Evolutionary conservation across 2,888 invertebrate species (phyloP).

Genomic region (Temnothorax unifasciatus): DNA sequence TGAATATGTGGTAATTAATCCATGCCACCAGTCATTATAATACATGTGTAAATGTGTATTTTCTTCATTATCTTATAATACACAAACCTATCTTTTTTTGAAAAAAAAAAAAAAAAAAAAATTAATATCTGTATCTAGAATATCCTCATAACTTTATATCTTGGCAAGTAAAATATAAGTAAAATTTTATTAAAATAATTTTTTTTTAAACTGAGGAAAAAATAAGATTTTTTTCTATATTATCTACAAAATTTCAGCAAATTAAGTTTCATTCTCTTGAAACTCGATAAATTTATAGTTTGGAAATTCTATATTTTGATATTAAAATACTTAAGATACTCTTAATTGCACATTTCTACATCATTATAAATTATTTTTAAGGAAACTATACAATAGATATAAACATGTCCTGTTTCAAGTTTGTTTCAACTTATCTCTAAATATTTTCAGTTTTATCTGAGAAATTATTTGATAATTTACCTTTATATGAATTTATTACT

Average conservation of each 20-base stretch:
- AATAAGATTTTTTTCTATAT: slow-evolving; percentile 6
- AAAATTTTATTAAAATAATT: slow-evolving; percentile 20
- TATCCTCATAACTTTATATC: neutral
- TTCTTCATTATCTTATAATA: slow-evolving; percentile 21
- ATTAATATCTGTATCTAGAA: too few species aligned
- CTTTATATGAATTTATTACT: neutral
- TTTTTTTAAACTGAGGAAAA: neutral
- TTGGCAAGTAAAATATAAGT: neutral
- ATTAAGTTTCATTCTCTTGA: slow-evolving; percentile 1
- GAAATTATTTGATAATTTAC: neutral
- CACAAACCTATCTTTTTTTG: neutral
- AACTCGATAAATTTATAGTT: neutral
- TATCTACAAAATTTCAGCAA: neutral
- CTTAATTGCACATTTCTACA: neutral
- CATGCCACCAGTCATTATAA: slow-evolving; percentile 9
- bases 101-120: neutral
- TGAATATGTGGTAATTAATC: slow-evolving; percentile 48
- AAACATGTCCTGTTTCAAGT: neutral
- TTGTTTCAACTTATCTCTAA: neutral
- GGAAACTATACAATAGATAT: neutral
- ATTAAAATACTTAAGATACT: neutral
- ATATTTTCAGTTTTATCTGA: neutral
- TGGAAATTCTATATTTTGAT: neutral
- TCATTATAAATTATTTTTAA: neutral
- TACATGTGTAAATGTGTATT: neutral